Conservation (phyloP, 2,888 invertebrate genomes). For the Lepidocyrtinus sp. region DNA sequence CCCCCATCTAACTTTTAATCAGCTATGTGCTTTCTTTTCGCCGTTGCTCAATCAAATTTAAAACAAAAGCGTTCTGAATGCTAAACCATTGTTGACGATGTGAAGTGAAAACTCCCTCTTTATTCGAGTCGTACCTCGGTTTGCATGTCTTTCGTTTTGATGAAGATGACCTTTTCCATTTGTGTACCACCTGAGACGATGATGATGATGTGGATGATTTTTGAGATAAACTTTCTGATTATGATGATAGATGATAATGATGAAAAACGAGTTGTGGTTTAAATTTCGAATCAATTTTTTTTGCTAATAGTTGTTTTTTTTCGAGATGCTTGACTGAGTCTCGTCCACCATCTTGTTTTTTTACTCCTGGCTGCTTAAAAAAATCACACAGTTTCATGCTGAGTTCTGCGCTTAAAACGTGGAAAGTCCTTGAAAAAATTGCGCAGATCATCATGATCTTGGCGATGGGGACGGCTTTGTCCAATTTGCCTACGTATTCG, state of each 20-base stretch:
- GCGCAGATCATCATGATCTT: constrained; percentile 1
- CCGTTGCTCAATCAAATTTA: no score
- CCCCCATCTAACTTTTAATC: no score
- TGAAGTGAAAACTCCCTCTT: background rate
- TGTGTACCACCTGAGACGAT: background rate
- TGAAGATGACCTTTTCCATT: constrained; percentile 9
- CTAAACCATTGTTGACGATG: background rate
- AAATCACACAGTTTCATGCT: constrained; percentile 38
- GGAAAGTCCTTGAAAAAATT: constrained; percentile 3
- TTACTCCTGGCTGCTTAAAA: background rate
- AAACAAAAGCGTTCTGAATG: background rate
- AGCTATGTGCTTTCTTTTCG: no score
- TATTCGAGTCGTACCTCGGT: background rate
- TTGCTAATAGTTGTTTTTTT: background rate
- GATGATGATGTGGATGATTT: constrained; percentile 18
- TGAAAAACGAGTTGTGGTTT: constrained; percentile 53
- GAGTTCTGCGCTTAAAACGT: constrained; percentile 20
- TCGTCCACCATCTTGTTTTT: background rate
- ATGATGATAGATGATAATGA: constrained; percentile 24
- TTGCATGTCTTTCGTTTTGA: background rate
- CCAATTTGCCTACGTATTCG: background rate
- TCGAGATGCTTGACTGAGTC: background rate
- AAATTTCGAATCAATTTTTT: constrained; percentile 46
- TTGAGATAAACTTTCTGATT: constrained; percentile 4
- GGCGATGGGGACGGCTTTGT: background rate